Evolutionary conservation across 2,888 invertebrate species (phyloP), one percentile per base, ranked within the genome.

Genomic region (Caradrina kadenii): DNA sequence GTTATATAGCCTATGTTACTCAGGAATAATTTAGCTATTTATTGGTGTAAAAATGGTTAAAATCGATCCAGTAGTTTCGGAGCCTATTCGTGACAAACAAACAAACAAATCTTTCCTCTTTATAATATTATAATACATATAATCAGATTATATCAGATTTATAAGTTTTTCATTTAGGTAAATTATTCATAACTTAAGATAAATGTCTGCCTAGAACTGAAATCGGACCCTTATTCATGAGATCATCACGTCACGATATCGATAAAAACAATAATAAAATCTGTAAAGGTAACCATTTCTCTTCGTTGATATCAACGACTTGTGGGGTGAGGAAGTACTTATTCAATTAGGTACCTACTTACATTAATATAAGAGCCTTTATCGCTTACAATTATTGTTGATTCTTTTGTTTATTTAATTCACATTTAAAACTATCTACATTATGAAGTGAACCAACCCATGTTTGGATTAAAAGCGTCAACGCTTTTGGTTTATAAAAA

Each of bases 301-400:
- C 45, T 49, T 22, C 39, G 22, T 74, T 60, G 6, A 13, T 54
- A 39, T 31, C 58, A 48, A 42, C 48, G 17, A 49, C 66, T 48
- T 60, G 39, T 42, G 10, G 0, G 13, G 48, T 63, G 7, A 63
- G 74, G 74, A 76, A 79, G 68, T 67, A 35, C 48, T 52, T 56
- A 39, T 42, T 31, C 26, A 61, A 61, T 56, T 61, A 26, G 26
- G 26, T 26, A 26, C 26, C 26, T 26, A 52, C 17, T 21, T 48
- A 15, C 45, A 73, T 76, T 49, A 65, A 73, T 72, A 45, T 1
- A 11, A 26, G 63, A 73, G 7, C 19, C 45, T 49, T 60, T 5
- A 22, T 31, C 19, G 31, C 5, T 55, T 22, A 22, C 39, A 39
- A 13, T 39, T 35, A 35, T 35, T 39, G 39, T 39, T 39, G 39